Percentiles rank a stretch among this genome's conserved stretches.
These are phyloP conservation scores for Parambassis ranga DNA, from an alignment of 2,797 vertebrate species.

Conservation along the genomic window DNA sequence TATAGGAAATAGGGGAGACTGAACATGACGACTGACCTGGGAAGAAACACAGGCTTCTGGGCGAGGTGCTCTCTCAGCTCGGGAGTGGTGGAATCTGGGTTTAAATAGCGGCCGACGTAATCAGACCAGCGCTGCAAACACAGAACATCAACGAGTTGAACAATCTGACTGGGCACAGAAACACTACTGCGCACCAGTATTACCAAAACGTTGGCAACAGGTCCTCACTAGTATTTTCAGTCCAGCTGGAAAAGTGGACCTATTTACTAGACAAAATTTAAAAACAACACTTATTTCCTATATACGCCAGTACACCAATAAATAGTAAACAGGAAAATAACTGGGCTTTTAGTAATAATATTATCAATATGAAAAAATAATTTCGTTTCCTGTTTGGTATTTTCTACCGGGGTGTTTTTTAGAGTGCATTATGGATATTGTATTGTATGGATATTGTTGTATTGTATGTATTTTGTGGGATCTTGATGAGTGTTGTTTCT, in stretches of 20 bases:
- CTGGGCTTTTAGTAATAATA: no score
- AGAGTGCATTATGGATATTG: no score
- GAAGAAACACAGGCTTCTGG: constrained; percentile 98
- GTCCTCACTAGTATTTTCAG: constrained; percentile 35
- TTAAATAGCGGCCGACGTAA: constrained; percentile 95
- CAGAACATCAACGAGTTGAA: constrained; percentile 10
- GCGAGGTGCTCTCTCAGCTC: constrained; percentile 96
- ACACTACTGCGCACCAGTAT: background rate
- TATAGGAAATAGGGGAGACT: no score
- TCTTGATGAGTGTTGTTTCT: no score
- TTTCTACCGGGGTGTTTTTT: no score
- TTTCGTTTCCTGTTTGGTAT: no score
- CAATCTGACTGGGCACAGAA: background rate
- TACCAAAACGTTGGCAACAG: constrained; percentile 18
- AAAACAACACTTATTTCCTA: constrained; percentile 19
- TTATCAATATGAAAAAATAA: no score
- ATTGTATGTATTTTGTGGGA: background rate
- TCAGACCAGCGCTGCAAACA: constrained; percentile 92
- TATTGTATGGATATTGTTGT: no score
- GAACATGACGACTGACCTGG: constrained; percentile 81
- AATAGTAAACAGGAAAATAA: background rate
- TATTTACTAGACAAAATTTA: constrained; percentile 26
- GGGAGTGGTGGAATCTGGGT: constrained; percentile 93
- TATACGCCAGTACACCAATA: background rate
- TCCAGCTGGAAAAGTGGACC: constrained; percentile 25